Conservation (phyloP, 2,113 vertebrate species). For the Alectura lathami region DNA sequence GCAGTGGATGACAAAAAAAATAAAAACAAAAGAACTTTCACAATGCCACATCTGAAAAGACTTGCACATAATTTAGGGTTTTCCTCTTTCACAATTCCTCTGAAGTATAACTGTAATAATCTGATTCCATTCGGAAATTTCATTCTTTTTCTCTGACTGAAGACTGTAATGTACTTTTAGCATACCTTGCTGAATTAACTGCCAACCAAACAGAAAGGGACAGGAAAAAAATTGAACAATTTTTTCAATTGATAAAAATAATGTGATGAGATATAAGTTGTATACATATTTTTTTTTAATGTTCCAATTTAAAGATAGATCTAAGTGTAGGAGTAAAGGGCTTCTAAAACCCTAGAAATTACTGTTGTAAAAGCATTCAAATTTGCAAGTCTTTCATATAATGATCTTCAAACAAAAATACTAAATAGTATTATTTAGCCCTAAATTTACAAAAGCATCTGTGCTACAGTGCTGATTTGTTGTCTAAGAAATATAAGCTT, state of each 20-base stretch:
- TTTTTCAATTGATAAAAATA: neutral
- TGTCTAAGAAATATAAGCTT: neutral
- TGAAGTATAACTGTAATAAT: neutral
- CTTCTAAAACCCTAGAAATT: neutral
- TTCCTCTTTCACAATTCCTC: conserved; percentile 18
- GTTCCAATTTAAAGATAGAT: neutral
- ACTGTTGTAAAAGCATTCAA: neutral
- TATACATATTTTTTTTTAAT: neutral
- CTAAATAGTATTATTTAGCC: neutral
- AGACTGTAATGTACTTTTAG: neutral
- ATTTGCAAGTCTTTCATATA: conserved; percentile 66
- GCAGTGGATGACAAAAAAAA: neutral
- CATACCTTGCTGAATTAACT: conserved; percentile 8
- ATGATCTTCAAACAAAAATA: conserved; percentile 42
- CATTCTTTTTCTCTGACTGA: neutral
- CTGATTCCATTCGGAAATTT: conserved; percentile 40
- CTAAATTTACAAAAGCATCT: conserved; percentile 7
- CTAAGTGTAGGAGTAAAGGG: neutral
- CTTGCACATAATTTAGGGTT: conserved; percentile 6
- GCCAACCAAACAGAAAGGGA: neutral
- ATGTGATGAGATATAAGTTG: neutral
- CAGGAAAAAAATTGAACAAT: neutral
- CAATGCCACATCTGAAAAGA: conserved; percentile 48
- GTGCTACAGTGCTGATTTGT: neutral
- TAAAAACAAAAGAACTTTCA: conserved; percentile 1